Base-by-base conservation (phyloP, 2,888 invertebrate genomes). In the Papilio protenor region DNA sequence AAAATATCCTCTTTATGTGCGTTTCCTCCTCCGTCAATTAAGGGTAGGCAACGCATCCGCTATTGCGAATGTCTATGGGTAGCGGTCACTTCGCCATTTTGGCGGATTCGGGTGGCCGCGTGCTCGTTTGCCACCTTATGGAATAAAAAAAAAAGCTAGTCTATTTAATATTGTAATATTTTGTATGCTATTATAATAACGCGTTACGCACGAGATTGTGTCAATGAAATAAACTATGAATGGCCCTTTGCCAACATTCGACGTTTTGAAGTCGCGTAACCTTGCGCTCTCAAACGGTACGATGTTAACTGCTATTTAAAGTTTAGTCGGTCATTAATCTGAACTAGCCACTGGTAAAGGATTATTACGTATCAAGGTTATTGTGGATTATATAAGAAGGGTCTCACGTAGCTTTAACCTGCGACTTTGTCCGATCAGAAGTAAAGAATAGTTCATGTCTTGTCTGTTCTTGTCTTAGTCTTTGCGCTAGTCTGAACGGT, bases 231-330 rank as follows among this genome's bases (percentile, higher is more conserved):
- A 40, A 45, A 23, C 23, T 40, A 77, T 74, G 74, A 77, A 77
- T 74, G 74, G 77, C 77, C 77, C 70, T 74, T 59, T 74, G 74
- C 77, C 77, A 77, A 74, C 77, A 59, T 77, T 77, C 77, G 77
- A 52, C 74, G 70, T 77, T 74, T 74, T 77, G 52, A 76, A 57
- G 64, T 66, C 59, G 70, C 74, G 74, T 71, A 77, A 71, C 74
- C 77, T 77, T 77, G 77, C 74, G 70, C 70, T 21, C 74, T 14
- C 57, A 52, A 74, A 69, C 69, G 33, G 49, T 21, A 59, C 33
- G 49, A 77, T 77, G 77, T 77, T 73, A 70, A 70, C 66, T 40
- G 70, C 59, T 77, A 77, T 77, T 77, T 77, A 69, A 69, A 77
- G 73, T 77, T 70, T 70, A 77, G 27, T 77, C 16, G 77, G 77